Evolutionary conservation across 1,140 invertebrate genomes (phyloP).

Genomic region (Lordiphosa stackelbergi): DNA sequence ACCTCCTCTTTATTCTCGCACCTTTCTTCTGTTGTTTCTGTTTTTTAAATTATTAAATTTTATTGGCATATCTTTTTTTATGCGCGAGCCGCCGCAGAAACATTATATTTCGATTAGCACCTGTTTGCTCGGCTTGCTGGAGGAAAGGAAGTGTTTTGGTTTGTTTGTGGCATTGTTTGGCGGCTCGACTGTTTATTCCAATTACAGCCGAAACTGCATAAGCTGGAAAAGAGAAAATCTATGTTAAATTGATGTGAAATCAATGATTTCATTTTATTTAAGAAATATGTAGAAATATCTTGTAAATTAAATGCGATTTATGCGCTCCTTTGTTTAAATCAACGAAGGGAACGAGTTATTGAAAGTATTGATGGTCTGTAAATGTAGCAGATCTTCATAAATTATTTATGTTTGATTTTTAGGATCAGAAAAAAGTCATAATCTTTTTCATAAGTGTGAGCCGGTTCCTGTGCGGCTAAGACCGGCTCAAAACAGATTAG

Average conservation of each 20-base stretch:
- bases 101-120: conserved; percentile 75
- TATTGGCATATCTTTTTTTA: conserved; percentile 74
- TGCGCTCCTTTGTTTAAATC: conserved; percentile 22
- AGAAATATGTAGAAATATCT: conserved; percentile 42
- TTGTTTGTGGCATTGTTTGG: conserved; percentile 29
- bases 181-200: conserved; percentile 23
- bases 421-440: too few species aligned
- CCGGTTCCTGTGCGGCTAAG: too few species aligned
- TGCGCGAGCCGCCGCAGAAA: conserved; percentile 66
- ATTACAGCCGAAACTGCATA: conserved; percentile 28
- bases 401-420: too few species aligned
- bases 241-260: conserved; percentile 6
- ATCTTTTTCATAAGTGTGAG: too few species aligned
- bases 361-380: too few species aligned
- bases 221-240: conserved; percentile 1
- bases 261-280: conserved; percentile 1
- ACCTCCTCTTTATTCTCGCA: conserved; percentile 2
- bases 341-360: conserved; percentile 21
- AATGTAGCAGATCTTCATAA: too few species aligned
- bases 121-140: conserved; percentile 47
- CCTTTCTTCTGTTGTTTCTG: conserved; percentile 36
- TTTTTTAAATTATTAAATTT: conserved; percentile 75
- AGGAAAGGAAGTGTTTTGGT: conserved; percentile 11
- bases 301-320: conserved; percentile 73
- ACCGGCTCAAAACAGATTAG: too few species aligned